Percentiles rank a stretch among this genome's conserved stretches.
phyloP scores from a whole-genome alignment of 2,888 invertebrate species.

The Tortricodes alternella region DNA sequence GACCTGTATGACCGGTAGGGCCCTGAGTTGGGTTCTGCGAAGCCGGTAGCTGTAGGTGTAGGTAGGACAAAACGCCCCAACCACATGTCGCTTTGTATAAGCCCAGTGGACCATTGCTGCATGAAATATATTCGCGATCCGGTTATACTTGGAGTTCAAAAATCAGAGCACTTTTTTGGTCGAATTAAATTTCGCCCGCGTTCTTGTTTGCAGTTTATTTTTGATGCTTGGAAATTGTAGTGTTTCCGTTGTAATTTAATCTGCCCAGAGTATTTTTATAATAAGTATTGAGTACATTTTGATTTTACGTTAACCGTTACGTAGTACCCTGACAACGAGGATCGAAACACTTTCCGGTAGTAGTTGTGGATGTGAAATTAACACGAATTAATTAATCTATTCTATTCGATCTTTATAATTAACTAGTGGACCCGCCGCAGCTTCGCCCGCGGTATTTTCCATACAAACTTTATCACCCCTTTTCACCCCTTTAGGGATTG shows the following conservation, averaged over 20 bases:
- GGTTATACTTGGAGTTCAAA: slow-evolving; percentile 24
- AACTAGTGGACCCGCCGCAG: too few species aligned
- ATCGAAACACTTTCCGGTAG: too few species aligned
- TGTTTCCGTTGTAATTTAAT: background rate
- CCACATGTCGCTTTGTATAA: slow-evolving; percentile 23
- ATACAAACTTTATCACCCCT: too few species aligned
- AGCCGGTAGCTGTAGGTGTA: slow-evolving; percentile 25
- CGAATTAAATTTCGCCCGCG: slow-evolving; percentile 5
- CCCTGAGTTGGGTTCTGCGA: slow-evolving; percentile 20
- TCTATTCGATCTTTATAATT: too few species aligned
- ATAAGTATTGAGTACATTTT: too few species aligned
- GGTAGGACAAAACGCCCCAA: slow-evolving; percentile 15
- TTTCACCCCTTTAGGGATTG: too few species aligned
- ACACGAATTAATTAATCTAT: too few species aligned
- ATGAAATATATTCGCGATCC: slow-evolving; percentile 25
- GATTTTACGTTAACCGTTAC: too few species aligned
- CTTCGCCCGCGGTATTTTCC: too few species aligned
- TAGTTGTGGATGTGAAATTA: too few species aligned
- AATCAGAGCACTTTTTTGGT: slow-evolving; percentile 30
- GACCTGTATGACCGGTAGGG: slow-evolving; percentile 27
- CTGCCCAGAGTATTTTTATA: background rate
- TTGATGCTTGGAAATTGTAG: slow-evolving; percentile 2
- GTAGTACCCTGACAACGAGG: too few species aligned
- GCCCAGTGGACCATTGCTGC: slow-evolving; percentile 20
- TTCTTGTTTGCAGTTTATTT: slow-evolving; percentile 17